phyloP scores from a whole-genome alignment of 2,797 vertebrate genomes.

The Mus caroli region DNA sequence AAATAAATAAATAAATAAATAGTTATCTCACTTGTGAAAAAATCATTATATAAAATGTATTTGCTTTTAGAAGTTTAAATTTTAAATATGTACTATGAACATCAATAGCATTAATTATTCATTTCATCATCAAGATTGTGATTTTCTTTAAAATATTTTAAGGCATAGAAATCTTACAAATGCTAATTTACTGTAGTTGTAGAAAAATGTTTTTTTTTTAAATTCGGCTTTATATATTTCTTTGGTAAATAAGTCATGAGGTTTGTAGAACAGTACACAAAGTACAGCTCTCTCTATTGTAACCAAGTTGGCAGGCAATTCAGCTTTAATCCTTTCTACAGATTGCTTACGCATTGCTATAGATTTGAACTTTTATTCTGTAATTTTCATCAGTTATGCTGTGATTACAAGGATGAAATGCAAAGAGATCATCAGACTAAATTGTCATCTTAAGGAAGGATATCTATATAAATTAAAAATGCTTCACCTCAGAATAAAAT shows the following conservation, averaged over 20 bases:
- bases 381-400: slow-evolving; percentile 83
- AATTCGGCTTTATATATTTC: slow-evolving; percentile 65
- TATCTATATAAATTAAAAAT: slow-evolving; percentile 75
- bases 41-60: slow-evolving; percentile 36
- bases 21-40: slow-evolving; percentile 53
- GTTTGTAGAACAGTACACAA: slow-evolving; percentile 65
- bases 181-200: slow-evolving; percentile 35
- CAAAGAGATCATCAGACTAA: slow-evolving; percentile 72
- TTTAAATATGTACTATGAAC: slow-evolving; percentile 56
- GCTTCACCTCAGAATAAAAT: slow-evolving; percentile 77
- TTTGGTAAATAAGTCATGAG: slow-evolving; percentile 69
- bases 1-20: no score
- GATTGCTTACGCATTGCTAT: slow-evolving; percentile 63
- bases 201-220: slow-evolving; percentile 58
- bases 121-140: slow-evolving; percentile 35
- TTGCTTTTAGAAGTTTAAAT: slow-evolving; percentile 62
- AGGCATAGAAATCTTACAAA: slow-evolving; percentile 59
- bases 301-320: slow-evolving; percentile 67
- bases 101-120: slow-evolving; percentile 59
- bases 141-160: slow-evolving; percentile 68
- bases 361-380: slow-evolving; percentile 77
- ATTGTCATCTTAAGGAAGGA: slow-evolving; percentile 75
- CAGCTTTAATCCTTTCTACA: slow-evolving; percentile 80
- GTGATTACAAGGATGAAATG: slow-evolving; percentile 84
- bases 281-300: slow-evolving; percentile 41